Percentiles rank a stretch among this genome's conserved stretches.
Conservation (phyloP, 2,797 vertebrate species). For the Scolopax bukidnonensis region DNA sequence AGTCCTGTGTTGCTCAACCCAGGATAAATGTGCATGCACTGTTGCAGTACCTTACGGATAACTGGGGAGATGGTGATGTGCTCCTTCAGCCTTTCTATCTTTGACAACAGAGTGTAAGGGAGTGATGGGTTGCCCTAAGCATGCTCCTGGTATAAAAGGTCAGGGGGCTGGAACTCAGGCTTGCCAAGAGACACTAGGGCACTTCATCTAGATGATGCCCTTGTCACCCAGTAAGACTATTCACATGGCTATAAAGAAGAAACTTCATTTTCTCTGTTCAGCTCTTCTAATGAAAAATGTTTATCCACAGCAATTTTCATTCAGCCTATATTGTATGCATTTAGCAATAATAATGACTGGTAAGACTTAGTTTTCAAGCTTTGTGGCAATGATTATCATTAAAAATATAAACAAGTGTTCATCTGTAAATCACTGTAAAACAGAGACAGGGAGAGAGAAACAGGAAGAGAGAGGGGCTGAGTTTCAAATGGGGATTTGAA, state of each 20-base stretch:
- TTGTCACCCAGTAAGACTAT: neutral
- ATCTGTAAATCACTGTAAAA: neutral
- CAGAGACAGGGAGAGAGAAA: neutral
- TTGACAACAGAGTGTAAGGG: neutral
- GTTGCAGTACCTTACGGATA: neutral
- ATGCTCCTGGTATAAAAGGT: fast-evolving
- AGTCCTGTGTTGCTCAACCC: too few relatives aligned
- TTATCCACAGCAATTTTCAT: neutral
- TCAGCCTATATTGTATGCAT: neutral
- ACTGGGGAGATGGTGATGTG: fast-evolving
- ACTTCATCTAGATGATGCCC: neutral
- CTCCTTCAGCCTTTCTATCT: neutral
- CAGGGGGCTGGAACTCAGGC: fast-evolving
- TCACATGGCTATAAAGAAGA: neutral
- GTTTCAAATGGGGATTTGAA: neutral
- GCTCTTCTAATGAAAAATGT: neutral
- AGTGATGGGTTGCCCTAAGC: neutral
- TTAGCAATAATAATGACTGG: neutral
- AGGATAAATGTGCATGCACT: too few relatives aligned
- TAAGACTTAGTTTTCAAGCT: neutral
- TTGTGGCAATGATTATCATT: neutral
- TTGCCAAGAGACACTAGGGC: neutral
- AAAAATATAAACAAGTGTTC: neutral
- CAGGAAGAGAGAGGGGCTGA: neutral
- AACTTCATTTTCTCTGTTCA: neutral